phyloP scores from a whole-genome alignment of 2,113 vertebrate genomes.

The Ageneiosus marmoratus region DNA sequence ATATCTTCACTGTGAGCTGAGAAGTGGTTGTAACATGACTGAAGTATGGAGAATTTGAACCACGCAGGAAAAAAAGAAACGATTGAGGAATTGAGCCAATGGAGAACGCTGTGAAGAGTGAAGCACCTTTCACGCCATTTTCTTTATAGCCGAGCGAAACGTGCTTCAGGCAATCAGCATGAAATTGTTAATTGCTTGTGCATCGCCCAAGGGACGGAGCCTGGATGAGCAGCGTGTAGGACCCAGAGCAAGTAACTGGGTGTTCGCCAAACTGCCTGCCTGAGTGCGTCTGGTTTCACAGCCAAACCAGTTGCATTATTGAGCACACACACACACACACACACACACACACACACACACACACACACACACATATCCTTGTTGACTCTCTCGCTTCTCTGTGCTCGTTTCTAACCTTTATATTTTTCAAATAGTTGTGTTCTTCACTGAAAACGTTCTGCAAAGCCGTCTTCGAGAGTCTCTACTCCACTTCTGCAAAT shows the following conservation, averaged over 20 bases:
- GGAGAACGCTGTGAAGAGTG: constrained; percentile 61
- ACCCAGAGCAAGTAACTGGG: constrained; percentile 67
- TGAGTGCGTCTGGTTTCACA: constrained; percentile 45
- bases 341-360: neutral
- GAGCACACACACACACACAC: neutral
- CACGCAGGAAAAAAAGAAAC: constrained; percentile 66
- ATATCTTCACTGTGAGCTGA: constrained; percentile 68
- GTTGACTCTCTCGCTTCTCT: constrained; percentile 16
- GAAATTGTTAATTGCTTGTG: constrained; percentile 91
- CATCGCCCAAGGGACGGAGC: constrained; percentile 81
- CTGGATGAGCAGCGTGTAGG: constrained; percentile 73
- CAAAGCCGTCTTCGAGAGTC: constrained; percentile 13
- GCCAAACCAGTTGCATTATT: constrained; percentile 36
- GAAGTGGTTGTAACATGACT: constrained; percentile 66
- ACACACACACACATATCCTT: neutral
- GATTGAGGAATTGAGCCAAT: constrained; percentile 71
- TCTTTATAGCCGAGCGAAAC: constrained; percentile 84
- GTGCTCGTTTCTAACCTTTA: constrained; percentile 39
- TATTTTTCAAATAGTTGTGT: constrained; percentile 10
- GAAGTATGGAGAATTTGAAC: constrained; percentile 65
- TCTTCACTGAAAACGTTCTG: constrained; percentile 11
- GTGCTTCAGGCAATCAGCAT: constrained; percentile 88
- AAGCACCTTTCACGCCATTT: constrained; percentile 77
- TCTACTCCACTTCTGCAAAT: constrained; percentile 41
- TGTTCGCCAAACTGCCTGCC: constrained; percentile 71